Evolutionary conservation across 37 sponge, comb jelly and placozoan species (phyloP).

Genomic region (Eunapius fragilis): DNA sequence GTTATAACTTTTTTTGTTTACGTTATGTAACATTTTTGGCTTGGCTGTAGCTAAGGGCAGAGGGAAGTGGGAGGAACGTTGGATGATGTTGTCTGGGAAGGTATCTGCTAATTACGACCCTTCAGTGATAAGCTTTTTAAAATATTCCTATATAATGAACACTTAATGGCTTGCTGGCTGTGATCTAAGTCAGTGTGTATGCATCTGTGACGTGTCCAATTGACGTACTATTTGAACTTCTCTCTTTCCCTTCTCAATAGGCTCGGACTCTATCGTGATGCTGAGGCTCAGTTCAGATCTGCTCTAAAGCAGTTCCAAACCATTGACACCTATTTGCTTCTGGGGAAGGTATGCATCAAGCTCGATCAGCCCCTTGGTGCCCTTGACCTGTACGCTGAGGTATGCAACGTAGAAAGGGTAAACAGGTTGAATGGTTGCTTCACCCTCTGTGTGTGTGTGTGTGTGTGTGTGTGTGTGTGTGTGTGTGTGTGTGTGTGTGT

Average conservation of each 20-base stretch:
- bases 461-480: too few relatives aligned
- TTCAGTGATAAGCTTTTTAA: neutral
- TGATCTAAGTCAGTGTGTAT: neutral
- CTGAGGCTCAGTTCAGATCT: slow-evolving; percentile 94
- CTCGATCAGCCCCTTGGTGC: slow-evolving; percentile 96
- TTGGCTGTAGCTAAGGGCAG: too few relatives aligned
- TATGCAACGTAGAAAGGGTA: neutral
- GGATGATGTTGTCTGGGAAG: neutral
- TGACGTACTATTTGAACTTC: neutral
- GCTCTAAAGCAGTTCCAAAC: slow-evolving; percentile 80
- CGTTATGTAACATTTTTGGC: too few relatives aligned
- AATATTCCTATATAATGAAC: neutral
- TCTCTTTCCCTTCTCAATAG: slow-evolving; percentile 10
- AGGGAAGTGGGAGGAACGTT: too few relatives aligned
- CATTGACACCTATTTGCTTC: slow-evolving; percentile 87
- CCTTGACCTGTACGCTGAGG: slow-evolving; percentile 85
- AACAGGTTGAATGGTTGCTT: too few relatives aligned
- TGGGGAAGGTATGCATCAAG: slow-evolving; percentile 91
- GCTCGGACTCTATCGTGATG: slow-evolving; percentile 94
- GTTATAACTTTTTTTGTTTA: too few relatives aligned
- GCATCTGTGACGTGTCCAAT: neutral
- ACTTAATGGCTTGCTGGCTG: neutral
- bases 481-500: too few relatives aligned
- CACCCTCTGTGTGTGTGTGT: neutral
- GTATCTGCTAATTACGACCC: neutral